Percentiles rank a stretch among this genome's conserved stretches.
Evolutionary conservation across 1,140 invertebrate genomes (phyloP).

Genomic region (Drosophila elegans): DNA sequence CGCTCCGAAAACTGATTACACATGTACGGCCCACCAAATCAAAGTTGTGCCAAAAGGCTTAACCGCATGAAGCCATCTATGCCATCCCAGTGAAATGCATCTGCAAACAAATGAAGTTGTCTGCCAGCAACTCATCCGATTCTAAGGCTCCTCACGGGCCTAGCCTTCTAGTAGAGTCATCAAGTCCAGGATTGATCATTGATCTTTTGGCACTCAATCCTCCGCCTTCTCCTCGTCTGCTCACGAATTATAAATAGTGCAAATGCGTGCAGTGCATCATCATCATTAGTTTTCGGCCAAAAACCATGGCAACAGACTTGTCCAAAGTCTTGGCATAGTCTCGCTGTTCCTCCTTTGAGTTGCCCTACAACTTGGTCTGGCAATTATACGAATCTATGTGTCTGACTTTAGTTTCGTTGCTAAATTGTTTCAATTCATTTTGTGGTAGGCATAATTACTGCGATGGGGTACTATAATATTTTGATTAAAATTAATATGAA

Average conservation of each 20-base stretch:
- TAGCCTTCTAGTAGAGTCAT: constrained; percentile 68
- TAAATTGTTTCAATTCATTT: constrained; percentile 77
- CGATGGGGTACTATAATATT: not conserved
- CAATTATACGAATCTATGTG: constrained; percentile 37
- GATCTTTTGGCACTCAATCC: constrained; percentile 81
- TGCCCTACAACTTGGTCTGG: constrained; percentile 53
- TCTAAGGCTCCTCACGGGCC: constrained; percentile 17
- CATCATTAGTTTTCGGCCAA: constrained; percentile 76
- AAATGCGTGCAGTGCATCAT: constrained; percentile 81
- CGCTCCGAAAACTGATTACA: constrained; percentile 70
- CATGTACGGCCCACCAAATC: constrained; percentile 71
- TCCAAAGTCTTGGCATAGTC: constrained; percentile 25
- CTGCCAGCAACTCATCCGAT: constrained; percentile 41
- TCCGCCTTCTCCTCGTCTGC: constrained; percentile 28
- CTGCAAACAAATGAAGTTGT: constrained; percentile 83
- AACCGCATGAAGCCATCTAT: constrained; percentile 41
- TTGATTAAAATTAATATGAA: not conserved
- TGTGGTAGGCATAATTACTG: constrained; percentile 35
- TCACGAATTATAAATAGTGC: constrained; percentile 82
- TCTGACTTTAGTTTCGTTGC: constrained; percentile 46
- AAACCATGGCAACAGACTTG: constrained; percentile 71
- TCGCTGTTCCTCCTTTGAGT: not conserved
- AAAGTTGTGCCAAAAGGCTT: constrained; percentile 61
- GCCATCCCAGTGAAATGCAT: constrained; percentile 66
- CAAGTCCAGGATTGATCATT: constrained; percentile 78